phyloP scores from a whole-genome alignment of 2,888 invertebrate species.

The Toxonevra muliebris region DNA sequence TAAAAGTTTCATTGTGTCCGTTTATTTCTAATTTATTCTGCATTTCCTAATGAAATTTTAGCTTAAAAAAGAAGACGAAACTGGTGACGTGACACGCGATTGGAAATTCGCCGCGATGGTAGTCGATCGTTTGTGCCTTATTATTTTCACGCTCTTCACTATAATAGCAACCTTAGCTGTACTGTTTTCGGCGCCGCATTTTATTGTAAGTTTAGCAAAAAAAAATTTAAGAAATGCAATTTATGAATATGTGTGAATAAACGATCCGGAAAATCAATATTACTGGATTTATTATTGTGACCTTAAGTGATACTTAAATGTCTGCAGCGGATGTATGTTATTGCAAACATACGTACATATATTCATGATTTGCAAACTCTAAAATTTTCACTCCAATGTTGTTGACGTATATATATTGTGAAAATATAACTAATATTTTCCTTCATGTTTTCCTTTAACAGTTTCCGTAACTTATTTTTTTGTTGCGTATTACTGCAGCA shows the following conservation, averaged over 20 bases:
- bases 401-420: neutral
- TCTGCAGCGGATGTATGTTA: too few relatives aligned
- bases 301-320: too few relatives aligned
- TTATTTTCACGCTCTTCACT: slow-evolving; percentile 98
- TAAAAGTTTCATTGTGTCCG: neutral
- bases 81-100: slow-evolving; percentile 92
- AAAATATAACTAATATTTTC: neutral
- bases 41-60: slow-evolving; percentile 62
- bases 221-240: neutral
- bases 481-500: slow-evolving; percentile 17
- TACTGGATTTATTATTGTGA: too few relatives aligned
- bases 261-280: too few relatives aligned
- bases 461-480: slow-evolving; percentile 54
- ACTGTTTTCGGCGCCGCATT: slow-evolving; percentile 94
- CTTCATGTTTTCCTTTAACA: slow-evolving; percentile 30
- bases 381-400: too few relatives aligned
- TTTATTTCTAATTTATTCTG: neutral
- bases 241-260: too few relatives aligned
- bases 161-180: slow-evolving; percentile 96
- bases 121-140: slow-evolving; percentile 99
- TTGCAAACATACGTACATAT: too few relatives aligned
- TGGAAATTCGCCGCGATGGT: slow-evolving; percentile 99
- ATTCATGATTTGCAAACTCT: too few relatives aligned
- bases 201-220: slow-evolving; percentile 74
- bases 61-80: slow-evolving; percentile 91